phyloP scores from a whole-genome alignment of 2,113 vertebrate species.

The Daubentonia madagascariensis region DNA sequence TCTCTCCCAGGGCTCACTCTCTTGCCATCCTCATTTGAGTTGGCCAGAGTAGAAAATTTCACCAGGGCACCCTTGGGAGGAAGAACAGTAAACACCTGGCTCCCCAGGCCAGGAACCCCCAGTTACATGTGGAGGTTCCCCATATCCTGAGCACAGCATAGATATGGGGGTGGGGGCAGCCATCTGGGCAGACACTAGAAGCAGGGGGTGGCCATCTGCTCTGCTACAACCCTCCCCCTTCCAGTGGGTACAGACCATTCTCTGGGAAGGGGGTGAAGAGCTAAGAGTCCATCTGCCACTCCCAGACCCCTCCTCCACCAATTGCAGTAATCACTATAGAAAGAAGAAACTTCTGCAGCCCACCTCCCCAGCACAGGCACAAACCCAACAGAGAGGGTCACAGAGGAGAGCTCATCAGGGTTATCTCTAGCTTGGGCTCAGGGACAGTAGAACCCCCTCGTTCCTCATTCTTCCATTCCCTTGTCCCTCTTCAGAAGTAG shows the following conservation, averaged over 20 bases:
- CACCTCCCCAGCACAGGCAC: background rate
- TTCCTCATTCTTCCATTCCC: background rate
- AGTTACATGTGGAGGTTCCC: conserved; percentile 40
- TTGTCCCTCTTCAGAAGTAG: background rate
- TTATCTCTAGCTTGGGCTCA: background rate
- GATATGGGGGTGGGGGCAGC: conserved; percentile 55
- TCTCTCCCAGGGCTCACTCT: background rate
- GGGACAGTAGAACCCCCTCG: background rate
- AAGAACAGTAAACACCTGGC: conserved; percentile 20
- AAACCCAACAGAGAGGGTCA: background rate
- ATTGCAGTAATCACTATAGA: conserved; percentile 17
- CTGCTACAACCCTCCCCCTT: conserved; percentile 32
- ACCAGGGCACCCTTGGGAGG: background rate
- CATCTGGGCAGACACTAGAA: conserved; percentile 65
- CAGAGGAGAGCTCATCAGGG: background rate
- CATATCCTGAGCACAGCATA: conserved; percentile 39
- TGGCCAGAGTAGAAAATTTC: conserved; percentile 4
- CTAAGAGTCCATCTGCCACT: conserved; percentile 45
- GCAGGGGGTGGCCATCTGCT: conserved; percentile 71
- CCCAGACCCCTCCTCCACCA: conserved; percentile 38
- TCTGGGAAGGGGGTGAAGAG: conserved; percentile 17
- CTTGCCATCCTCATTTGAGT: background rate
- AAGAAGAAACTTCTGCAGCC: conserved; percentile 36
- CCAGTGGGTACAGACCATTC: conserved; percentile 70
- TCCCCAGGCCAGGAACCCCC: background rate